phyloP scores from a whole-genome alignment of 2,888 invertebrate genomes.

The Keiferia lycopersicella region DNA sequence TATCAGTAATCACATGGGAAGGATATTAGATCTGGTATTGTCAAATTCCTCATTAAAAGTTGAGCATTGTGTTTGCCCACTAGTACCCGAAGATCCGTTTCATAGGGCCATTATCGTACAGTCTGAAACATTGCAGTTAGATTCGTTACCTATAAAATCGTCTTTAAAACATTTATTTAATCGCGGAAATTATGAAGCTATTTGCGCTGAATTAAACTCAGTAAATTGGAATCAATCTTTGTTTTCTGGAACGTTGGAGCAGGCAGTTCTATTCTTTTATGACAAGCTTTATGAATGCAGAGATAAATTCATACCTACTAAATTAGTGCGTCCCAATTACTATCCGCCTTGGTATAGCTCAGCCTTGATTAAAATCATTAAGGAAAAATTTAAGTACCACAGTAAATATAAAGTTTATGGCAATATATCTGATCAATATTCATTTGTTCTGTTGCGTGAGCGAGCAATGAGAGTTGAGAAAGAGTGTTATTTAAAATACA shows the following conservation, averaged over 20 bases:
- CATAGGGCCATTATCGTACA: constrained; percentile 27
- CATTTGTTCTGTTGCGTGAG: constrained; percentile 27
- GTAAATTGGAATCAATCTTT: constrained; percentile 25
- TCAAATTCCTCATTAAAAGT: constrained; percentile 25
- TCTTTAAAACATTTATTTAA: constrained; percentile 24
- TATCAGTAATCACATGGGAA: neutral
- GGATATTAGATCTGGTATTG: constrained; percentile 30
- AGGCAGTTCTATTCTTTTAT: constrained; percentile 25
- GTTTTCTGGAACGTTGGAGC: neutral
- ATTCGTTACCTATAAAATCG: neutral
- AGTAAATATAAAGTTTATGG: constrained; percentile 24
- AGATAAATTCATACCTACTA: constrained; percentile 25
- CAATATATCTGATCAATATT: constrained; percentile 27
- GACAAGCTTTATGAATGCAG: constrained; percentile 19
- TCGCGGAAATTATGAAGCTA: constrained; percentile 21
- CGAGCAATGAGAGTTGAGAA: constrained; percentile 30
- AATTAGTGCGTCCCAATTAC: constrained; percentile 8
- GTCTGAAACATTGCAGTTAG: neutral
- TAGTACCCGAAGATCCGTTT: constrained; percentile 26
- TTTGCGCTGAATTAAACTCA: neutral
- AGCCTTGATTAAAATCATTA: constrained; percentile 33
- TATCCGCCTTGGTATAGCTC: constrained; percentile 35
- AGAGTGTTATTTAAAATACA: constrained; percentile 28
- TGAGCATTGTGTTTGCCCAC: neutral
- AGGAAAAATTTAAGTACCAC: constrained; percentile 32